A percentile compares a stretch with the other conserved stretches of the same genome.
phyloP scores from a whole-genome alignment of 2,888 invertebrate genomes.

The Drosophila prostipennis region DNA sequence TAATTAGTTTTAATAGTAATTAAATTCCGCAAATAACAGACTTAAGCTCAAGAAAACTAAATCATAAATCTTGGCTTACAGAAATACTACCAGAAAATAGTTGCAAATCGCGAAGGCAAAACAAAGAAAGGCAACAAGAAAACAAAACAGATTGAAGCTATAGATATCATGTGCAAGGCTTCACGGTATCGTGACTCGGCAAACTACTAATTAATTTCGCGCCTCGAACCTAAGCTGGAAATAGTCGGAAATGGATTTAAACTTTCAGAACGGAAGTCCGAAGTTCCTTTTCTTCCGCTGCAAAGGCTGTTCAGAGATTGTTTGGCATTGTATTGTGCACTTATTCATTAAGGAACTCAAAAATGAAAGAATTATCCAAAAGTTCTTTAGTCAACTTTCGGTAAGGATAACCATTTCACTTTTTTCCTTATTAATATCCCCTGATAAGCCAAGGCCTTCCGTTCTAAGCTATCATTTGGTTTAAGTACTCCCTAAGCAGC shows the following conservation, averaged over 20 bases:
- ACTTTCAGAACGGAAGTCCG: conserved; percentile 71
- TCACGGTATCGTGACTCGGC: conserved; percentile 51
- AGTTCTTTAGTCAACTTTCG: background rate
- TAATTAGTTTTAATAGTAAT: no score
- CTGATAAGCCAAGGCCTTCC: conserved; percentile 25
- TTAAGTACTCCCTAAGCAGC: conserved; percentile 6
- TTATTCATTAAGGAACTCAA: no score
- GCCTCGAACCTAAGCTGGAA: conserved; percentile 47
- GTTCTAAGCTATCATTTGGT: background rate
- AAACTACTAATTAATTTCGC: conserved; percentile 74
- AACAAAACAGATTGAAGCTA: conserved; percentile 24
- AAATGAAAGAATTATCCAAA: no score
- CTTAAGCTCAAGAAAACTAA: background rate
- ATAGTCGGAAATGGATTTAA: conserved; percentile 75
- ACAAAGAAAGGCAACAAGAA: conserved; percentile 17
- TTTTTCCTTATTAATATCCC: conserved; percentile 41
- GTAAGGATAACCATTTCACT: background rate
- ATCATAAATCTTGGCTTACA: background rate
- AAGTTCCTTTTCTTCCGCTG: conserved; percentile 60
- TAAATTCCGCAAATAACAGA: conserved; percentile 76
- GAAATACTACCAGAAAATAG: background rate
- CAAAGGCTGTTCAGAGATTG: conserved; percentile 51
- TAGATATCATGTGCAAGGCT: background rate
- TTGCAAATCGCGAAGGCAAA: background rate
- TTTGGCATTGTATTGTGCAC: no score